Evolutionary conservation across 2,113 vertebrate genomes (phyloP), one percentile per base, ranked within the genome.

Genomic region (Colossoma macropomum): DNA sequence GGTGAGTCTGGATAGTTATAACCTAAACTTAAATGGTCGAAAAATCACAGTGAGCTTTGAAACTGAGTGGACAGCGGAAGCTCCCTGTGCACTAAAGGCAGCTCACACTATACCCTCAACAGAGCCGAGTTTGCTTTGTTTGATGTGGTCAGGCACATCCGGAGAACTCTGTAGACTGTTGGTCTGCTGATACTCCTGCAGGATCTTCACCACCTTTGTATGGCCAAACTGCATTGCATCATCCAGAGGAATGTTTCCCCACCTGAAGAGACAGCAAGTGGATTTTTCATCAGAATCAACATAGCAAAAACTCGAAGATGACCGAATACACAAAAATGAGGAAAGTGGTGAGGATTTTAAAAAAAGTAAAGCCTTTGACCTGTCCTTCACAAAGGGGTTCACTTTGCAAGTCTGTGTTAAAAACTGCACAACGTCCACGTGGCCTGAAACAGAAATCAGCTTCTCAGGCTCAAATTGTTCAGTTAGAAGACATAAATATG

Each of bases 191-290:
- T 97, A 96, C 34, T 96, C 93, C 76, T 92, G 93, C 45, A 97
- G 91, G 72, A 96, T 38, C 69, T 92, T 93, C 66, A 93, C 94
- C 30, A 96, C 90, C 21, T 91, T 90, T 1, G 93, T 78, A 30
- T 94, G 94, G 56, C 94, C 92, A 85, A 96, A 96, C 85, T 95
- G 96, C 81, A 94, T 63, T 27, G 96, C 96, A 23, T 97, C 96
- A 41, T 96, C 93, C 17, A 96, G 86, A 1, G 96, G 93, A 23
- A 93, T 92, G 88, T 96, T 97, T 21, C 95, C 96, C 96, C 96
- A 97, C 90, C 96, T 97, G 85, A 69, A 34, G 21, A 60, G 13
- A 70, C 23, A 54, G 56, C 1, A 27, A 30, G 8, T 7, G 54
- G 16, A 41, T n/a, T 19, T 3, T 17, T 17, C 15, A 65, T 54